A percentile compares a stretch with the other conserved stretches of the same genome.
phyloP scores from a whole-genome alignment of 2,113 vertebrate species.

The Myrmophylax atrothorax region DNA sequence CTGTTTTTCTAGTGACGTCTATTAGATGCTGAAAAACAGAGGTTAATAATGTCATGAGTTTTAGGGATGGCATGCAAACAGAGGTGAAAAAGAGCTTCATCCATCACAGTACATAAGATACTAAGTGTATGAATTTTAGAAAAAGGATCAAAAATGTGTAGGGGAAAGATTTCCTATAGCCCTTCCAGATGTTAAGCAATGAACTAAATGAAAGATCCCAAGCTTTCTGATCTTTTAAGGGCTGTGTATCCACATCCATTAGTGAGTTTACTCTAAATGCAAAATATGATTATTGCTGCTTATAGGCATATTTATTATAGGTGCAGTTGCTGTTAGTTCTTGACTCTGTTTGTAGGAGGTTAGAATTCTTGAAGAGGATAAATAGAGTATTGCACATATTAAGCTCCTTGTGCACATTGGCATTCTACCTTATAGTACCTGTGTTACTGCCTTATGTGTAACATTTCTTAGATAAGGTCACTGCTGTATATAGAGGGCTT shows the following conservation, averaged over 20 bases:
- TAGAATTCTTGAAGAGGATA: background rate
- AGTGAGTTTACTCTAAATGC: slow-evolving; percentile 30
- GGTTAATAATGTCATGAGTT: slow-evolving; percentile 50
- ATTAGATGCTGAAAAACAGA: slow-evolving; percentile 66
- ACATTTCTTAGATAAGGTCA: background rate
- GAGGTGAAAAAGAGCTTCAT: slow-evolving; percentile 34
- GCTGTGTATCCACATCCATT: background rate
- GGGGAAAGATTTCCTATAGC: background rate
- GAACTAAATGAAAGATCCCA: background rate
- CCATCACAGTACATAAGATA: slow-evolving; percentile 10
- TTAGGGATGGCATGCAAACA: slow-evolving; percentile 32
- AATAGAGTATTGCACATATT: background rate
- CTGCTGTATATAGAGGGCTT: background rate
- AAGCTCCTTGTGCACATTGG: background rate
- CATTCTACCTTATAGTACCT: background rate
- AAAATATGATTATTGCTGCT: background rate
- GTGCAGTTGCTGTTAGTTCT: background rate
- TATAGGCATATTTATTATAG: background rate
- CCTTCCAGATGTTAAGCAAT: background rate
- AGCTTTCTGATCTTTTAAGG: background rate
- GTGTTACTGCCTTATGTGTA: background rate
- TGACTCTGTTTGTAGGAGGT: background rate
- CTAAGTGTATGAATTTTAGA: slow-evolving; percentile 41
- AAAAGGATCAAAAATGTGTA: slow-evolving; percentile 1
- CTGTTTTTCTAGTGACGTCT: slow-evolving; percentile 55